These are phyloP conservation scores for Auanema sp. DNA, from an alignment of 2,888 invertebrate genomes.

Conservation along the genomic window DNA sequence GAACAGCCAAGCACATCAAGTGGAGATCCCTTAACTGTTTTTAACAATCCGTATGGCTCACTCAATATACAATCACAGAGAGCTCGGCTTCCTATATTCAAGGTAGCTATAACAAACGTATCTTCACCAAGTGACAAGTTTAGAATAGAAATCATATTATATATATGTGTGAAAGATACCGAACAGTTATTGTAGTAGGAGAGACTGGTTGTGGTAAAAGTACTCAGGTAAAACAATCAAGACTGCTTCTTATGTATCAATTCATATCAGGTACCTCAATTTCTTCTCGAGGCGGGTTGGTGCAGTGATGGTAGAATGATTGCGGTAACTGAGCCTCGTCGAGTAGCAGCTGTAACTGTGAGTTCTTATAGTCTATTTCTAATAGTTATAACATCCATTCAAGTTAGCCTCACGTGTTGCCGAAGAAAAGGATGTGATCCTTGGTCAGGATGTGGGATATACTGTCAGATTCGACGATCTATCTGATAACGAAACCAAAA, in stretches of 20 bases:
- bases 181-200: conserved; percentile 81
- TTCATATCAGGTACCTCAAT: conserved; percentile 71
- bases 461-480: conserved; percentile 74
- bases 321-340: conserved; percentile 87
- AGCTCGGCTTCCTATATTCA: conserved; percentile 83
- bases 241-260: too few relatives aligned
- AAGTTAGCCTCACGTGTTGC: conserved; percentile 82
- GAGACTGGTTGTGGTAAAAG: conserved; percentile 94
- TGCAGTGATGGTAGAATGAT: conserved; percentile 76
- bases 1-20: conserved; percentile 22
- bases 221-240: conserved; percentile 83
- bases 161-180: conserved; percentile 85
- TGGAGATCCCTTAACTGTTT: conserved; percentile 29
- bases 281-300: conserved; percentile 85
- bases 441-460: conserved; percentile 83
- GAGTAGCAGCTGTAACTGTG: conserved; percentile 82
- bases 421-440: conserved; percentile 78
- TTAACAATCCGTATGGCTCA: conserved; percentile 79
- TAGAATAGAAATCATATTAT: conserved; percentile 80
- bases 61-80: conserved; percentile 82
- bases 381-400: conserved; percentile 22
- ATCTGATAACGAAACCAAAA: conserved; percentile 64
- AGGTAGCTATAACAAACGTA: conserved; percentile 63
- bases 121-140: conserved; percentile 14
- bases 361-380: conserved; percentile 18